phyloP scores from a whole-genome alignment of 2,113 vertebrate species.

The Onychorhynchus coronatus region DNA sequence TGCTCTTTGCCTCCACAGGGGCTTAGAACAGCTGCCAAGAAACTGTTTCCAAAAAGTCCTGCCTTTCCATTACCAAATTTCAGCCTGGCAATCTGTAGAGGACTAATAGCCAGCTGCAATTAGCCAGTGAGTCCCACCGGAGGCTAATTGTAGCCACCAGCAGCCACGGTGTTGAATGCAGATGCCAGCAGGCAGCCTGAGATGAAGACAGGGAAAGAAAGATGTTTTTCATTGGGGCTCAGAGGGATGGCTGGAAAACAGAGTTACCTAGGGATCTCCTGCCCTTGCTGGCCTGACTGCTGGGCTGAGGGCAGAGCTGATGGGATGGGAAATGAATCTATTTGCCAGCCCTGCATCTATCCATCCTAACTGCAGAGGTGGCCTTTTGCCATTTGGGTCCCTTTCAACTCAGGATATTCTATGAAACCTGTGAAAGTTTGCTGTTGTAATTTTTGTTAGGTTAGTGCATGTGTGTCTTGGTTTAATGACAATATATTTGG shows the following conservation, averaged over 20 bases:
- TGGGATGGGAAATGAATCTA: neutral
- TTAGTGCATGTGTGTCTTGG: neutral
- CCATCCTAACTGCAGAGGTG: neutral
- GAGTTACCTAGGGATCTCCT: neutral
- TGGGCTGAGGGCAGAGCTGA: neutral
- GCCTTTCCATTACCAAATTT: neutral
- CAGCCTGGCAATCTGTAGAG: neutral
- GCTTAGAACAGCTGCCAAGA: neutral
- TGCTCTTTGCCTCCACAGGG: neutral
- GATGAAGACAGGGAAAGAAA: neutral
- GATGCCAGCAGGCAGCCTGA: neutral
- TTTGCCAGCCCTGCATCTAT: neutral
- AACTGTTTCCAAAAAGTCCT: neutral
- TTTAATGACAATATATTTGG: neutral
- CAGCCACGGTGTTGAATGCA: neutral
- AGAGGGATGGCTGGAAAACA: neutral
- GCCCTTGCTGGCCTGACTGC: accelerated
- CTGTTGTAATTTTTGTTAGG: neutral
- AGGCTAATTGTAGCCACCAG: neutral
- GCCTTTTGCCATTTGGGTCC: neutral
- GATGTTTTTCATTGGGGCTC: neutral
- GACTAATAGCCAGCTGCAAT: neutral
- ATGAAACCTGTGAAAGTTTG: neutral
- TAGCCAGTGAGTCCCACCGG: neutral
- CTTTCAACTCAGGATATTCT: no score